Percentiles rank a stretch among this genome's conserved stretches.
phyloP scores from a whole-genome alignment of 2,888 invertebrate species.

The Drepana falcataria region DNA sequence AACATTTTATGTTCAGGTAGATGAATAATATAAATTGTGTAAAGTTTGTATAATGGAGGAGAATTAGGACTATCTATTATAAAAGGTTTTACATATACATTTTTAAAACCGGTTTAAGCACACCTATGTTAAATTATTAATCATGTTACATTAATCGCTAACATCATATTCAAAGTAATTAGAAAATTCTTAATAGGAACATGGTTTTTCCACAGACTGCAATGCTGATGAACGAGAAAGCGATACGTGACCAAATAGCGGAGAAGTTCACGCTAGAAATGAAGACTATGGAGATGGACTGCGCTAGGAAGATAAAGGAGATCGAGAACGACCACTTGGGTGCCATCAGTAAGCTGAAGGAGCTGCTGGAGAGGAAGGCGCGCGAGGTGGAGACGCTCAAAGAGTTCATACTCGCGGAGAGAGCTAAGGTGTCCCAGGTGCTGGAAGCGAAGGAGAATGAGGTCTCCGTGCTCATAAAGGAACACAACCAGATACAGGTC shows the following conservation, averaged over 20 bases:
- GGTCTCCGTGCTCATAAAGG: slow-evolving; percentile 64
- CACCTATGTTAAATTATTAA: too few species aligned
- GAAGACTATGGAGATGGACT: slow-evolving; percentile 77
- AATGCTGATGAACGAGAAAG: slow-evolving; percentile 75
- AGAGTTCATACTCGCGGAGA: slow-evolving; percentile 71
- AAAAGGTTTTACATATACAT: too few species aligned
- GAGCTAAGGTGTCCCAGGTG: slow-evolving; percentile 70
- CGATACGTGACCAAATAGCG: slow-evolving; percentile 83
- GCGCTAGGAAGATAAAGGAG: slow-evolving; percentile 66
- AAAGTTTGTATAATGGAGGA: too few species aligned
- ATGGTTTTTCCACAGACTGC: slow-evolving; percentile 49
- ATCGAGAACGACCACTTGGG: slow-evolving; percentile 71
- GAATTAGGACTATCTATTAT: too few species aligned
- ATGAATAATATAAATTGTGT: too few species aligned
- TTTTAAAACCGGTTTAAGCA: too few species aligned
- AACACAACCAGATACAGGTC: slow-evolving; percentile 54
- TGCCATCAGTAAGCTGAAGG: slow-evolving; percentile 65
- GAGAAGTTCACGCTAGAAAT: slow-evolving; percentile 81
- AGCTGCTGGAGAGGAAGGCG: slow-evolving; percentile 70
- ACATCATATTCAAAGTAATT: too few species aligned
- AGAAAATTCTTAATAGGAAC: too few species aligned
- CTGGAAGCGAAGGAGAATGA: slow-evolving; percentile 74
- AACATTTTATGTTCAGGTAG: too few species aligned
- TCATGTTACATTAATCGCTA: too few species aligned
- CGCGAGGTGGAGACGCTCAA: slow-evolving; percentile 74